Evolutionary conservation across 1,140 invertebrate genomes (phyloP).

Genomic region (Drosophila grimshawi): DNA sequence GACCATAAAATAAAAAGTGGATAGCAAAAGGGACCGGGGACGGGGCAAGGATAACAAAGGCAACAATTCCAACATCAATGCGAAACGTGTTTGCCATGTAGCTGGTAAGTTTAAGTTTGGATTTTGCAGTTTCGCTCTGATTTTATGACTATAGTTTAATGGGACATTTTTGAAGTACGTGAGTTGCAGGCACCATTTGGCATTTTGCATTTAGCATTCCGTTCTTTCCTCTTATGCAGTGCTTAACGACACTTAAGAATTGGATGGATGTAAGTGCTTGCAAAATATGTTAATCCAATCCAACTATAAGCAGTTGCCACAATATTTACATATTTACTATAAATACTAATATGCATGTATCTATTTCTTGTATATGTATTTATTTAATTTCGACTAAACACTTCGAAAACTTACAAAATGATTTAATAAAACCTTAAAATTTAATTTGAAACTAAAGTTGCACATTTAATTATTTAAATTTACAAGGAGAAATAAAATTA

Average conservation of each 20-base stretch:
- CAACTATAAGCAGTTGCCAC: not conserved
- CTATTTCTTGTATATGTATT: not conserved
- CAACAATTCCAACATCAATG: slow-evolving; percentile 54
- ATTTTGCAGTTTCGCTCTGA: slow-evolving; percentile 44
- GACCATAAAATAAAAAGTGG: slow-evolving; percentile 60
- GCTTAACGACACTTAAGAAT: slow-evolving; percentile 12
- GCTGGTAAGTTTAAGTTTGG: slow-evolving; percentile 20
- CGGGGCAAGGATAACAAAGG: slow-evolving; percentile 12
- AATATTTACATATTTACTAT: not conserved
- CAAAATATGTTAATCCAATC: slow-evolving; percentile 3
- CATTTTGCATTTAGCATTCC: slow-evolving; percentile 17
- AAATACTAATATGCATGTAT: too few relatives aligned
- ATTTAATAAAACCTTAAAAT: too few relatives aligned
- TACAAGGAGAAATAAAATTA: too few relatives aligned
- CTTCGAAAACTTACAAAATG: too few relatives aligned
- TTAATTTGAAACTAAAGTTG: too few relatives aligned
- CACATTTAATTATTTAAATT: too few relatives aligned
- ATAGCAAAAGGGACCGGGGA: not conserved
- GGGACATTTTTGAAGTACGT: slow-evolving; percentile 50
- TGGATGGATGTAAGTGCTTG: slow-evolving; percentile 5
- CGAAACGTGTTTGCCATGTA: slow-evolving; percentile 68
- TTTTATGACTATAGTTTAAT: slow-evolving; percentile 61
- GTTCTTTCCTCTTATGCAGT: slow-evolving; percentile 1
- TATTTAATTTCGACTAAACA: not conserved
- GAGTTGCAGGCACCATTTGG: slow-evolving; percentile 11